Conservation (phyloP, 2,888 invertebrate species). For the Eilema depressum region DNA sequence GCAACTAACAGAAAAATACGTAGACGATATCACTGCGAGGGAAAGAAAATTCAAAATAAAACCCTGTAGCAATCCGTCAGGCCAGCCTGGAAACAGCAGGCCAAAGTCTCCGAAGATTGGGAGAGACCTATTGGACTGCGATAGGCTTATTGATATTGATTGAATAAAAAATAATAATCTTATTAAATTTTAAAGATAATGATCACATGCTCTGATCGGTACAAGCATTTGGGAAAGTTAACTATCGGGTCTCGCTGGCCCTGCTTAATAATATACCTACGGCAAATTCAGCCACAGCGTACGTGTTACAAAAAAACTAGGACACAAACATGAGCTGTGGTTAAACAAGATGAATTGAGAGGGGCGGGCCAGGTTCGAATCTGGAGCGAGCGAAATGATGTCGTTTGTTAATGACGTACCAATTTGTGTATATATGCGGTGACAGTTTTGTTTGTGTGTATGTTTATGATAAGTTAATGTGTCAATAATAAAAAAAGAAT, state of each 20-base stretch:
- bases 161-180: no score
- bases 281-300: slow-evolving; percentile 16
- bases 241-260: slow-evolving; percentile 13
- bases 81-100: no score
- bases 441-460: slow-evolving; percentile 30
- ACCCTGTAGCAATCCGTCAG: no score
- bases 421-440: slow-evolving; percentile 37
- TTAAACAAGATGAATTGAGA: slow-evolving; percentile 69
- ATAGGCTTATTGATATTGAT: no score
- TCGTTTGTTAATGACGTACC: slow-evolving; percentile 47
- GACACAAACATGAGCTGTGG: slow-evolving; percentile 58
- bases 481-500: not conserved
- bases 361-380: slow-evolving; percentile 42
- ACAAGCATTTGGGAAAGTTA: slow-evolving; percentile 22
- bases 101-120: no score
- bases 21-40: no score
- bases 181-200: not conserved
- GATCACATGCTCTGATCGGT: not conserved
- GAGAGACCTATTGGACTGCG: no score
- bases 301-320: slow-evolving; percentile 49
- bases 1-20: no score
- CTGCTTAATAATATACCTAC: slow-evolving; percentile 5
- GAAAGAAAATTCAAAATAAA: no score
- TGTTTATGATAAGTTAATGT: not conserved
- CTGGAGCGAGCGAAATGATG: slow-evolving; percentile 48